phyloP scores from a whole-genome alignment of 2,797 vertebrate species.

The Xenentodon cancila region DNA sequence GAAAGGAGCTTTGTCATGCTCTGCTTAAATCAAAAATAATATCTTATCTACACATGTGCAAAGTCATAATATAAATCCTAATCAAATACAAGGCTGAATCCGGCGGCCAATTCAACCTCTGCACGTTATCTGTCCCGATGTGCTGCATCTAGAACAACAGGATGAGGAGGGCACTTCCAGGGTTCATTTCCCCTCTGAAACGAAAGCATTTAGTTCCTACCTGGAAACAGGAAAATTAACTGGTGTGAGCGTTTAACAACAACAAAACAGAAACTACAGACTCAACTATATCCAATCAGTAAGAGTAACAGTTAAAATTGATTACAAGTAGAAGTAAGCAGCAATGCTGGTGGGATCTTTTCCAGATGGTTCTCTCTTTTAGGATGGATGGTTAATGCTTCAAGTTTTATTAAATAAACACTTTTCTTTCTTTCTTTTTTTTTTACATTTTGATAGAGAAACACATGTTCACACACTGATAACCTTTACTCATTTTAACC shows the following conservation, averaged over 20 bases:
- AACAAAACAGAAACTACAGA: too few relatives aligned
- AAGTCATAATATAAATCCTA: neutral
- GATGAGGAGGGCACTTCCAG: conserved; percentile 36
- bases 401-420: neutral
- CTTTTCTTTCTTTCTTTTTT: neutral
- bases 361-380: too few relatives aligned
- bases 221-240: conserved; percentile 39
- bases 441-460: neutral
- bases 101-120: conserved; percentile 22
- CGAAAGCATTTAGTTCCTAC: conserved; percentile 45
- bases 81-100: conserved; percentile 3
- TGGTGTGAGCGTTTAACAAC: too few relatives aligned
- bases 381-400: too few relatives aligned
- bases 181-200: conserved; percentile 42
- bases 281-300: too few relatives aligned
- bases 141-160: conserved; percentile 8
- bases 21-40: too few relatives aligned
- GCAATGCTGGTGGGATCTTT: neutral
- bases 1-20: conserved; percentile 13
- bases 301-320: too few relatives aligned
- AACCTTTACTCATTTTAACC: neutral
- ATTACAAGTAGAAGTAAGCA: too few relatives aligned
- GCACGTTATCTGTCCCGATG: conserved; percentile 27
- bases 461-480: too few relatives aligned
- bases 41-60: neutral